Evolutionary conservation across 2,888 invertebrate species (phyloP).

Genomic region (Meliscaeva auricollis): DNA sequence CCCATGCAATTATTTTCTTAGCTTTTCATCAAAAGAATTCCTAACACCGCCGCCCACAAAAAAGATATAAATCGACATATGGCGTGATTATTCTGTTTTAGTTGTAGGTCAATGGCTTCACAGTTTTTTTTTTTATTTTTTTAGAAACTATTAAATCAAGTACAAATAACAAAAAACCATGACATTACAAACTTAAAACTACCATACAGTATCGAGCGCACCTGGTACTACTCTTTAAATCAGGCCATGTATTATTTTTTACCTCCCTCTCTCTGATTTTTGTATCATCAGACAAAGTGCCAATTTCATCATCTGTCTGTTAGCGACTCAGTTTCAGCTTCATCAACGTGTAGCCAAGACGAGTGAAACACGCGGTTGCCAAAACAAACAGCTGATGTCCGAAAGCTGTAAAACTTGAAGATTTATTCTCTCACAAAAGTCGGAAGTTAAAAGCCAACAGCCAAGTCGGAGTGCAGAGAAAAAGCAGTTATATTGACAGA

Average conservation of each 20-base stretch:
- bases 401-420: conserved; percentile 6
- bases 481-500: background rate
- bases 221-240: conserved; percentile 21
- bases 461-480: background rate
- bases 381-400: conserved; percentile 34
- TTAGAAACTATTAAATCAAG: background rate
- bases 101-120: conserved; percentile 33
- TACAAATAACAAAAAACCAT: conserved; percentile 5
- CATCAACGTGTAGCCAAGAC: conserved; percentile 2
- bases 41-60: background rate
- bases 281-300: background rate
- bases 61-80: background rate
- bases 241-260: conserved; percentile 13
- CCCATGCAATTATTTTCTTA: too few species aligned
- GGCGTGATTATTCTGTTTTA: conserved; percentile 13
- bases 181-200: background rate
- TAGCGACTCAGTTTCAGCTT: background rate
- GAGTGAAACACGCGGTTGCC: conserved; percentile 33
- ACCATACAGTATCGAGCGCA: conserved; percentile 9
- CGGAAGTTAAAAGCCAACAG: background rate
- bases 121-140: background rate
- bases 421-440: conserved; percentile 1
- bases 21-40: too few species aligned
- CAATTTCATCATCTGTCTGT: conserved; percentile 29
- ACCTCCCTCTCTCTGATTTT: background rate